Evolutionary conservation across 92 coral and sea anemone genomes (phyloP), one percentile per base, ranked within the genome.

Genomic region (Pocillopora meandrina): DNA sequence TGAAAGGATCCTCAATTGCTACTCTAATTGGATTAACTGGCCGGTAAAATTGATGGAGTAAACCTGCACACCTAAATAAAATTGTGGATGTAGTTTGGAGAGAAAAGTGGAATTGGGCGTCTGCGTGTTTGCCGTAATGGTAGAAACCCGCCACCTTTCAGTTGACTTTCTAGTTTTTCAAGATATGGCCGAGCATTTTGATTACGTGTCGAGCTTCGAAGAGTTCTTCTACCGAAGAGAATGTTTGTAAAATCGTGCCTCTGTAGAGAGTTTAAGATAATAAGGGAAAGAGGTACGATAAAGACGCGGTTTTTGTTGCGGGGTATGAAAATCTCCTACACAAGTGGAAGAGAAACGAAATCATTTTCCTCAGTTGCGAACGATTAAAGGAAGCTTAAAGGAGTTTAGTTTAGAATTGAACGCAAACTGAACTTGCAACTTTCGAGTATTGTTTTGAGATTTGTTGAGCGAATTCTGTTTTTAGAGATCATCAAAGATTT

Each of bases 111-210:
- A 80, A 19, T 79, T 78, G 59, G 74, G 60, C 14, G 76, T 82
- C 9, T 92, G 93, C 12, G 95, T 92, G 34, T 92, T 90, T 33
- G 84, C 84, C 0, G 91, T 89, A 3, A 87, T 95, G 12, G 90
- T 90, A 77, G 74, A 55, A 77, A 61, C 20, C 98, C 98, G 1
- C 95, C 98, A 1, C 93, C 98, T 17, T 95, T 95, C 1, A 82
- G 62, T 42, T 19, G 89, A 85, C 16, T 78, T 94, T 79, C 90
- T 42, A 42, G 49, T 87, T 56, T 92, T 94, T 55, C 93, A 94
- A 78, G 95, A 94, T 23, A 61, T 84, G 74, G 90, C 89, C 6
- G 90, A 92, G 42, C 95, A 94, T 56, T 90, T 92, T 77, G 95
- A 93, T 2, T 94, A 94, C 72, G 95, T 87, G 21, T 19, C 75